Evolutionary conservation across 1,140 invertebrate species (phyloP), one percentile per base, ranked within the genome.

Genomic region (Monochamus saltuarius): DNA sequence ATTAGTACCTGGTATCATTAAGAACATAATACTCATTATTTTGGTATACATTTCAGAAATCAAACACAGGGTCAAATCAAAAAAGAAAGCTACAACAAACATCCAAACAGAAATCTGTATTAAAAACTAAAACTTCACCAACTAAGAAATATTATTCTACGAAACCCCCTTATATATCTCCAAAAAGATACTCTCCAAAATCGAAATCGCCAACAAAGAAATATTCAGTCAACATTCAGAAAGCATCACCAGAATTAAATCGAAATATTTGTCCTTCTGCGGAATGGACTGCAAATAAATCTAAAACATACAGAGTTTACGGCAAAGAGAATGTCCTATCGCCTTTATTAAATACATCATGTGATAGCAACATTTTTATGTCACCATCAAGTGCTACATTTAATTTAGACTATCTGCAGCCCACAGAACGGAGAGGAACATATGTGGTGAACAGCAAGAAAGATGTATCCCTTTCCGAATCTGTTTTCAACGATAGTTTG

Each of bases 401-500:
- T 35, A 36, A 14, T 10, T 35, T 56, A 34, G 16, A 56, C 17
- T 17, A n/a, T 40, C 9, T 42, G 11, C 34, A 54, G 37, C n/a
- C 42, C 16, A 29, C 36, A 35, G 54, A 56, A 29, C 39, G 62
- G 16, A 56, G 65, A 34, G 59, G 43, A 14, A 65, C 67, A 0
- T 70, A 59, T 36, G 55, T 57, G n/a, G 17, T 64, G 2, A 49
- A 53, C 11, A 9, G 38, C 4, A 35, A 13, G 6, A 4, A 16
- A 39, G 59, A 61, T 36, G 40, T 49, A 19, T 37, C 40, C 0
- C 9, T 17, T 6, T 14, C 16, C 34, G 39, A 43, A 35, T n/a
- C 29, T 38, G 17, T 59, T 22, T 62, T 61, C 16, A 43, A 60
- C 7, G 65, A 67, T 56, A 65, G 66, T 47, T 55, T 68, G 46